Percentiles rank a stretch among this genome's conserved stretches.
Evolutionary conservation across 2,888 invertebrate species (phyloP).

Genomic region (Eristalis intricaria): DNA sequence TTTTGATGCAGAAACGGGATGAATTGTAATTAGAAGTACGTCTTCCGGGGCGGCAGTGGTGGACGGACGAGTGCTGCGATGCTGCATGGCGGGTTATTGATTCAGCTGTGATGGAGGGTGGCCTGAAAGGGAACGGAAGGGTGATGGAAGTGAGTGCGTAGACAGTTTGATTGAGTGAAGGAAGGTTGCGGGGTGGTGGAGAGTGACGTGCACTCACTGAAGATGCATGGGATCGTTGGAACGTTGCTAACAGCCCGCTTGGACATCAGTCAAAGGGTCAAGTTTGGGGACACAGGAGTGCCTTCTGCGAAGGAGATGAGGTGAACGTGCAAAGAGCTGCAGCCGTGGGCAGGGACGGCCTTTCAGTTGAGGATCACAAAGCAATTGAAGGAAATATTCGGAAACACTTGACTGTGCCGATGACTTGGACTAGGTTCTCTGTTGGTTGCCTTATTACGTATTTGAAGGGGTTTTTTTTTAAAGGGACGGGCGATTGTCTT

Average conservation of each 20-base stretch:
- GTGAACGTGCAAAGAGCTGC: too few species aligned
- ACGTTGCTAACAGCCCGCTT: background rate
- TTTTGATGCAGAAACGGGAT: conserved; percentile 46
- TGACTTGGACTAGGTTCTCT: background rate
- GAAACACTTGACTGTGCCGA: background rate
- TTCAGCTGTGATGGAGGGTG: conserved; percentile 12
- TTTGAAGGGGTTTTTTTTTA: background rate
- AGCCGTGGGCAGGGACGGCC: background rate
- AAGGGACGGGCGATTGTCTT: background rate
- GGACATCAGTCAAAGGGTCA: background rate
- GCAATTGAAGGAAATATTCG: background rate
- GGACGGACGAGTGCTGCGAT: conserved; percentile 1
- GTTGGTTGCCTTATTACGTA: background rate
- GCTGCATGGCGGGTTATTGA: conserved; percentile 30
- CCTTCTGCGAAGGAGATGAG: background rate
- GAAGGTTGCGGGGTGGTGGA: background rate
- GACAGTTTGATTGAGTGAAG: background rate
- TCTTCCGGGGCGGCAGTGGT: conserved; percentile 35
- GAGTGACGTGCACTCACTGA: too few species aligned
- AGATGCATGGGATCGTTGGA: background rate
- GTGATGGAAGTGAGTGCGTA: background rate
- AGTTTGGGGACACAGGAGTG: background rate
- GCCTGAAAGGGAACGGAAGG: background rate
- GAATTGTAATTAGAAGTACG: conserved; percentile 65
- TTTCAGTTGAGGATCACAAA: background rate